Evolutionary conservation across 1,140 invertebrate genomes (phyloP).

Genomic region (Heterodera schachtii): DNA sequence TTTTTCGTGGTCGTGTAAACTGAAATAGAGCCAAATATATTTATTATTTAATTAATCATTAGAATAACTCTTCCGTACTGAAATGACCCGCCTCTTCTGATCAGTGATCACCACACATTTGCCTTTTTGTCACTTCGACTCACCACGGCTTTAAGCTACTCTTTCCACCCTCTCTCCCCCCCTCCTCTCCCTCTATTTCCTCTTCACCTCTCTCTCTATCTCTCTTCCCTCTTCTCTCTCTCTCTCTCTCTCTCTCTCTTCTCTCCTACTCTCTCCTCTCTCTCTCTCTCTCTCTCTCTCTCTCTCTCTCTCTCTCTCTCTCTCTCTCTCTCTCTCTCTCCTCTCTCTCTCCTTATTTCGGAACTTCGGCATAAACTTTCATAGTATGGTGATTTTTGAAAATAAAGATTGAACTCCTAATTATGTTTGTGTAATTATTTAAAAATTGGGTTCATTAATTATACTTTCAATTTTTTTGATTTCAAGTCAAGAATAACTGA

Average conservation of each 20-base stretch:
- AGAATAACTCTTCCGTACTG: no score
- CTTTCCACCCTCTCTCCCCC: no score
- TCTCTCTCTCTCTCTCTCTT: background rate
- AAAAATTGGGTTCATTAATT: background rate
- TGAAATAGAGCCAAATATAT: no score
- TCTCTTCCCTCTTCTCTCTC: background rate
- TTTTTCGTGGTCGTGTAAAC: no score
- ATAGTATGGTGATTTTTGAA: no score
- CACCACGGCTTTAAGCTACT: background rate
- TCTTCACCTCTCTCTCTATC: background rate
- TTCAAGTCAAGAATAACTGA: background rate
- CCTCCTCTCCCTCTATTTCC: background rate
- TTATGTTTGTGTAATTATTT: no score
- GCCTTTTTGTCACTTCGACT: no score
- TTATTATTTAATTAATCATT: no score
- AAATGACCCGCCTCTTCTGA: no score
- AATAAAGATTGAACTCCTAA: no score
- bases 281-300: background rate
- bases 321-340: background rate
- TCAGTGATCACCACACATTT: no score
- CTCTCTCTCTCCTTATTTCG: background rate
- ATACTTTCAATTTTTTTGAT: background rate
- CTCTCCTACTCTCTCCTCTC: background rate
- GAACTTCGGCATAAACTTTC: no score
- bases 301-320: background rate